phyloP scores from a whole-genome alignment of 1,140 invertebrate genomes.

The Drosophila pandora region DNA sequence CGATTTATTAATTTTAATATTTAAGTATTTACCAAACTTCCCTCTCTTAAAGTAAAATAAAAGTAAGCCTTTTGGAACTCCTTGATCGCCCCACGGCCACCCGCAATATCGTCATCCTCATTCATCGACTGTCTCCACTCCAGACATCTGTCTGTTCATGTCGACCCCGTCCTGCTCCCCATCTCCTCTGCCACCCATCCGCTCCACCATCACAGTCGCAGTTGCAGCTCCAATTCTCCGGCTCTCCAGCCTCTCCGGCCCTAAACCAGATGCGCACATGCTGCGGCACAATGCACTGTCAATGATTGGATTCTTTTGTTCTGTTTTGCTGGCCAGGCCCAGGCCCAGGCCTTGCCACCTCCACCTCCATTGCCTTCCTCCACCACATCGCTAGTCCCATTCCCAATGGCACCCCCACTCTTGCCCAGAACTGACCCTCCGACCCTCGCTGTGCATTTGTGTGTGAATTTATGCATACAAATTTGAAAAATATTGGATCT shows the following conservation, averaged over 20 bases:
- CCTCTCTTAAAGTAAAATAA: too few relatives aligned
- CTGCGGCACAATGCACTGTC: constrained; percentile 36
- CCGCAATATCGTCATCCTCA: constrained; percentile 64
- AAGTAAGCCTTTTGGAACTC: constrained; percentile 8
- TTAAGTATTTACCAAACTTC: too few relatives aligned
- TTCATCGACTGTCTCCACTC: constrained; percentile 42
- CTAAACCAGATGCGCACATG: constrained; percentile 76
- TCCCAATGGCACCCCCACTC: constrained; percentile 2
- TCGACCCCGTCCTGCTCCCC: background rate
- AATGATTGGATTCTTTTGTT: constrained; percentile 69
- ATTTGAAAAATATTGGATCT: constrained; percentile 82
- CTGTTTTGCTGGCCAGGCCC: constrained; percentile 48
- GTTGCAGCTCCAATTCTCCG: constrained; percentile 14
- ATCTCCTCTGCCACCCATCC: background rate
- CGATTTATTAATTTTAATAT: too few relatives aligned
- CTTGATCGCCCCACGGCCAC: constrained; percentile 41
- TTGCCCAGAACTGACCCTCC: constrained; percentile 28
- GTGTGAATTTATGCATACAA: constrained; percentile 81
- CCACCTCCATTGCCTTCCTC: background rate
- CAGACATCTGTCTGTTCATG: constrained; percentile 44
- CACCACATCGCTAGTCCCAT: constrained; percentile 3
- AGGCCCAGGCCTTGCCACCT: constrained; percentile 16
- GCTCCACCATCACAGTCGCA: constrained; percentile 27
- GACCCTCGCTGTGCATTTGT: constrained; percentile 52
- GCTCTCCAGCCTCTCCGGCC: constrained; percentile 25